Conservation (phyloP, 2,113 vertebrate species). For the Tragelaphus scriptus region DNA sequence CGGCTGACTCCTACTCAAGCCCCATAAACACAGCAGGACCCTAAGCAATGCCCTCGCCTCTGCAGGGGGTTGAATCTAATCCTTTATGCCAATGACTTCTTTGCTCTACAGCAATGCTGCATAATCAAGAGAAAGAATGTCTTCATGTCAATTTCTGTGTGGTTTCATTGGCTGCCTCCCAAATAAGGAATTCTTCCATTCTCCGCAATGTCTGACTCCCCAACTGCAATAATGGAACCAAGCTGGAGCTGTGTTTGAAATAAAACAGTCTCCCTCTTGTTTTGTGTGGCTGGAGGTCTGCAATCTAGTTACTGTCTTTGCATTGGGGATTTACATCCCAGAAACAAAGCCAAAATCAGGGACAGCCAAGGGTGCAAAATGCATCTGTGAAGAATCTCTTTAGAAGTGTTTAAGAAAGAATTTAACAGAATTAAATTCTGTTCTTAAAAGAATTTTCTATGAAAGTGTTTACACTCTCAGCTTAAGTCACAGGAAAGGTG, state of each 20-base stretch:
- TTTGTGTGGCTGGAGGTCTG: neutral
- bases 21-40: neutral
- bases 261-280: neutral
- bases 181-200: slow-evolving; percentile 28
- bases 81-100: neutral
- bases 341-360: neutral
- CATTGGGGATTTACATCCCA: neutral
- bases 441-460: neutral
- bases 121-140: slow-evolving; percentile 52
- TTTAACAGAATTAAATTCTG: neutral
- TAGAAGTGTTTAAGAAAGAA: neutral
- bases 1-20: neutral
- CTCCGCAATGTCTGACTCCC: neutral
- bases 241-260: neutral
- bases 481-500: neutral
- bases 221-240: neutral
- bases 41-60: neutral
- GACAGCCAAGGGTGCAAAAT: neutral
- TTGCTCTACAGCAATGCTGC: neutral
- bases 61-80: neutral
- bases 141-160: slow-evolving; percentile 13
- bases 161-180: slow-evolving; percentile 36
- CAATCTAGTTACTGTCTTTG: neutral
- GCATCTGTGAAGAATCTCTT: neutral
- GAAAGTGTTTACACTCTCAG: neutral